phyloP scores from a whole-genome alignment of 2,888 invertebrate genomes.

The Polymixis flavicincta region DNA sequence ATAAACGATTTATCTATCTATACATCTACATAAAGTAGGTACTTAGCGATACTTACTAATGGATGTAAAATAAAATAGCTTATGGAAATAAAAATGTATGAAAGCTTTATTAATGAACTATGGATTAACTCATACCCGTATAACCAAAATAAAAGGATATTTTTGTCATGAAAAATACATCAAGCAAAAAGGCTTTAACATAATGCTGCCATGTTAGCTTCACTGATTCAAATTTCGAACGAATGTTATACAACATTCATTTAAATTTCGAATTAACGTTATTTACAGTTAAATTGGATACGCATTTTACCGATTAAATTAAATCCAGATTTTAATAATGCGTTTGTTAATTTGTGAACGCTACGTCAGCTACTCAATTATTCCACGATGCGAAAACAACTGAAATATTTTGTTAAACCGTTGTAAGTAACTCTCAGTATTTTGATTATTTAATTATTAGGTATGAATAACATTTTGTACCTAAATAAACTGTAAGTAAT shows the following conservation, averaged over 20 bases:
- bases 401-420: conserved; percentile 3
- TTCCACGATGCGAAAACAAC: conserved; percentile 23
- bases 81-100: background rate
- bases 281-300: conserved; percentile 44
- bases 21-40: background rate
- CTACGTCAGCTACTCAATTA: conserved; percentile 37
- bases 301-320: conserved; percentile 40
- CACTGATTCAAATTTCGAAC: conserved; percentile 46
- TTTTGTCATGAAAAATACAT: conserved; percentile 37
- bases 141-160: conserved; percentile 1
- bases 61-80: conserved; percentile 2
- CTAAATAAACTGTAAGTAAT: background rate
- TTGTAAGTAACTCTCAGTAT: conserved; percentile 15
- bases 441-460: conserved; percentile 24
- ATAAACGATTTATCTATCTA: no score
- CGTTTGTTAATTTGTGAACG: conserved; percentile 32
- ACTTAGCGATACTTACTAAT: background rate
- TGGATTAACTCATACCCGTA: conserved; percentile 16
- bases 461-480: background rate
- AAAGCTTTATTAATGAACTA: conserved; percentile 27
- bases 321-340: conserved; percentile 50
- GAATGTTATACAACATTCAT: conserved; percentile 15
- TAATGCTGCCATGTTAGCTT: conserved; percentile 24
- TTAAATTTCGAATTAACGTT: conserved; percentile 43
- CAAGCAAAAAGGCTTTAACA: conserved; percentile 42